phyloP scores from a whole-genome alignment of 1,140 invertebrate species.

The Neodiprion pinetum region DNA sequence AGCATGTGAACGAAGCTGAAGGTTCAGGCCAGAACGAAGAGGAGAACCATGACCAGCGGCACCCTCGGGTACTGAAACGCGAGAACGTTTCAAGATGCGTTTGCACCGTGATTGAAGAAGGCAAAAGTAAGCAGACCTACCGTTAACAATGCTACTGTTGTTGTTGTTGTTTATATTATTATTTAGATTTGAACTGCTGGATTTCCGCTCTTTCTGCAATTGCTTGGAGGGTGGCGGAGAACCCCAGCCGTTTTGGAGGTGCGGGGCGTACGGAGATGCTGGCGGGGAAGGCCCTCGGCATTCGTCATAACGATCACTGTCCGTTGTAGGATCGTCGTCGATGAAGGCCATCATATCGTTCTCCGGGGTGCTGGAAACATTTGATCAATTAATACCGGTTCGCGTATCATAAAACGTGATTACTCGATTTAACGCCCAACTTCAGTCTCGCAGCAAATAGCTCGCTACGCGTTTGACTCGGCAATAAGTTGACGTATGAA shows the following conservation, averaged over 20 bases:
- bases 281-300: conserved; percentile 40
- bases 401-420: too few species aligned
- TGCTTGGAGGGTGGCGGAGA: conserved; percentile 33
- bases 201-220: conserved; percentile 35
- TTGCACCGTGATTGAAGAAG: conserved; percentile 8
- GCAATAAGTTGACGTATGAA: too few species aligned
- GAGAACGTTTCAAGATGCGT: neutral
- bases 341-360: conserved; percentile 63
- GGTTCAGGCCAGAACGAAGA: conserved; percentile 63
- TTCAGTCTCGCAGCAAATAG: too few species aligned
- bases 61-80: conserved; percentile 37
- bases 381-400: neutral
- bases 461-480: too few species aligned
- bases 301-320: conserved; percentile 47
- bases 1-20: conserved; percentile 56
- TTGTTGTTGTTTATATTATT: conserved; percentile 63
- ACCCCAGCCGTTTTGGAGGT: conserved; percentile 54
- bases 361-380: conserved; percentile 51
- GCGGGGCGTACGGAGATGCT: conserved; percentile 38
- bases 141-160: conserved; percentile 39
- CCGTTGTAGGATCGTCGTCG: conserved; percentile 55
- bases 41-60: conserved; percentile 63
- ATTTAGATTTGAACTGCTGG: conserved; percentile 50
- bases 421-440: too few species aligned
- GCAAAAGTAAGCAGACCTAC: conserved; percentile 15